Conservation (phyloP, 2,797 vertebrate genomes). For the Anguilla pacifica region DNA sequence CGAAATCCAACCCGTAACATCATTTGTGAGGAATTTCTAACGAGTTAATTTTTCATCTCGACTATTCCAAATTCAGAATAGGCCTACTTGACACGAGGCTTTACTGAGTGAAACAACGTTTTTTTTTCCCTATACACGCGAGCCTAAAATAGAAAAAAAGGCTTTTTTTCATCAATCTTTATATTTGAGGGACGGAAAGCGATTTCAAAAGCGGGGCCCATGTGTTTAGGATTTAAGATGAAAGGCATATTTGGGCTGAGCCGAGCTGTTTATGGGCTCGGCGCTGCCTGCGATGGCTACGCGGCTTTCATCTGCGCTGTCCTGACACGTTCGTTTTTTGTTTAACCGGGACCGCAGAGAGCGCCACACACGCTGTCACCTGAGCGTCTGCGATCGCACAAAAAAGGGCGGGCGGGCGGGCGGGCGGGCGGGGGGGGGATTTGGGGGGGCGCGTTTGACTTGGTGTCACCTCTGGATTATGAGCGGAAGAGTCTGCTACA, state of each 20-base stretch:
- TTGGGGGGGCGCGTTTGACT: too few relatives aligned
- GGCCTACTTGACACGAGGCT: background rate
- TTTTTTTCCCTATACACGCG: constrained; percentile 28
- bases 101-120: background rate
- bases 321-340: constrained; percentile 35
- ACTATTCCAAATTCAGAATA: background rate
- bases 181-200: constrained; percentile 40
- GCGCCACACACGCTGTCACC: constrained; percentile 38
- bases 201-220: background rate
- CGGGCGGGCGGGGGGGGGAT: background rate
- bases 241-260: constrained; percentile 16
- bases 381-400: background rate
- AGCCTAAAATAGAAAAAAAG: background rate
- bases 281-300: background rate
- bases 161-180: background rate
- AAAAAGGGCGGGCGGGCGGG: background rate
- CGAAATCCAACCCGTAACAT: background rate
- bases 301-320: constrained; percentile 32
- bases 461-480: background rate
- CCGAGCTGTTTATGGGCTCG: constrained; percentile 23
- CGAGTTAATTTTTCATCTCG: background rate
- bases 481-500: background rate
- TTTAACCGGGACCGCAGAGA: constrained; percentile 19
- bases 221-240: constrained; percentile 30
- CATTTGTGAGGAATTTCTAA: background rate